Evolutionary conservation across 2,113 vertebrate genomes (phyloP), one percentile per base, ranked within the genome.

Genomic region (Penelope pileata): DNA sequence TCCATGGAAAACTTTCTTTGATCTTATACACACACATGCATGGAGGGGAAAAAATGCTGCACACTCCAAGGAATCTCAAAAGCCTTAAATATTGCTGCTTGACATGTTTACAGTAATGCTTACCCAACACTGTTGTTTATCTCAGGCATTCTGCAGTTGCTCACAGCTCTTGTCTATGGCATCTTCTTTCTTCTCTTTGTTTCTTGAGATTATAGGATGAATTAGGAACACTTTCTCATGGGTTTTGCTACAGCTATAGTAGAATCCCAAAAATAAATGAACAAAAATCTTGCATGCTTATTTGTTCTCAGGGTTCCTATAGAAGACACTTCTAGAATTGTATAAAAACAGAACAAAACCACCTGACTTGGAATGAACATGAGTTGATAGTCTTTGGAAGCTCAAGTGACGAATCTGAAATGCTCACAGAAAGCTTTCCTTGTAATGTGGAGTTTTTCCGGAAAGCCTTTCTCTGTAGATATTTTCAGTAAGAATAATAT

Each of bases 1-100:
- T 26, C 43, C 24, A 69, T 72, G 34, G 56, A 63, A 83, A 78
- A 38, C 15, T 42, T 1, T n/a, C 10, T 62, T 29, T 83, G 12
- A 7, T 59, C 80, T 77, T 50, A 10, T 6, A 51, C 0, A 2
- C 10, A 47, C 6, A 11, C 0, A 1, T 5, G 7, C 11, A 27
- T 11, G 17, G 14, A 3, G 38, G 30, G 17, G 17, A 24, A 72
- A 53, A 67, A 73, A 30, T 58, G 5, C 30, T 5, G 7, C 7
- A 2, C 4, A 4, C 12, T 40, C 45, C 10, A 78, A 78, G 43
- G 15, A 81, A 34, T 60, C 58, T 45, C 29, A 22, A 19, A n/a
- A 40, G 29, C 26, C 12, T 50, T 38, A 74, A 63, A 9, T 15
- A 9, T 32, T 86, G 70, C 13, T n/a, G 29, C 29, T 91, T 74